These are phyloP conservation scores for Stylophora pistillata DNA, from an alignment of 64 coral and sea anemone species.

Conservation along the genomic window DNA sequence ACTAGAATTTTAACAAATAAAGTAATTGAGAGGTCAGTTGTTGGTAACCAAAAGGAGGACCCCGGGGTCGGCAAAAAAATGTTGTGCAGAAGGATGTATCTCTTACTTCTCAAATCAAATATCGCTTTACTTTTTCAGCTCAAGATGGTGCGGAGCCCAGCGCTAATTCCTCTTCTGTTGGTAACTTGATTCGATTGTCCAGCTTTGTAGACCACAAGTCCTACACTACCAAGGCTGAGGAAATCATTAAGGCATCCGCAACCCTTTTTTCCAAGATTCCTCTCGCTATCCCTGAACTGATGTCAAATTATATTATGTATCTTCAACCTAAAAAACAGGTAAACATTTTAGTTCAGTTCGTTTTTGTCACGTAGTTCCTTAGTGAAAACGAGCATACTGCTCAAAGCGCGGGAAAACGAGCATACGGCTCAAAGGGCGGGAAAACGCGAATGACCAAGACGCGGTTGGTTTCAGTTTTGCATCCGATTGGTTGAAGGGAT, in stretches of 20 bases:
- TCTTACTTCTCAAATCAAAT: not conserved
- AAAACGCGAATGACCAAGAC: too few relatives aligned
- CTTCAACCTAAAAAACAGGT: conserved; percentile 79
- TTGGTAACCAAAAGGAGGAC: too few relatives aligned
- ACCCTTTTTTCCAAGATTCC: conserved; percentile 80
- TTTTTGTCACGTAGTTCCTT: not conserved
- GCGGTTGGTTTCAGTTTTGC: too few relatives aligned
- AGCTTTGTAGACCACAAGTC: conserved; percentile 75
- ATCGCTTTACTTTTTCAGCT: conserved; percentile 51
- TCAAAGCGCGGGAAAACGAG: too few relatives aligned
- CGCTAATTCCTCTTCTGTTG: conserved; percentile 73
- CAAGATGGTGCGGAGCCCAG: conserved; percentile 99
- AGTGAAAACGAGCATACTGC: too few relatives aligned
- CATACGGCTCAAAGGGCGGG: too few relatives aligned
- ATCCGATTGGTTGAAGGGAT: too few relatives aligned
- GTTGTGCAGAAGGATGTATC: too few relatives aligned
- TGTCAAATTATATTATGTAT: conserved; percentile 75
- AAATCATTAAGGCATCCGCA: conserved; percentile 88
- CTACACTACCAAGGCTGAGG: conserved; percentile 65
- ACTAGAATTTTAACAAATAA: too few relatives aligned
- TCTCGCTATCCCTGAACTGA: conserved; percentile 86
- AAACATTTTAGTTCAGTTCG: not conserved
- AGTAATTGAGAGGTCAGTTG: too few relatives aligned
- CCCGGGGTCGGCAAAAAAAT: too few relatives aligned
- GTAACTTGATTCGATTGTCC: conserved; percentile 72